Evolutionary conservation across 1,140 invertebrate genomes (phyloP).

Genomic region (Ceratina australensis): DNA sequence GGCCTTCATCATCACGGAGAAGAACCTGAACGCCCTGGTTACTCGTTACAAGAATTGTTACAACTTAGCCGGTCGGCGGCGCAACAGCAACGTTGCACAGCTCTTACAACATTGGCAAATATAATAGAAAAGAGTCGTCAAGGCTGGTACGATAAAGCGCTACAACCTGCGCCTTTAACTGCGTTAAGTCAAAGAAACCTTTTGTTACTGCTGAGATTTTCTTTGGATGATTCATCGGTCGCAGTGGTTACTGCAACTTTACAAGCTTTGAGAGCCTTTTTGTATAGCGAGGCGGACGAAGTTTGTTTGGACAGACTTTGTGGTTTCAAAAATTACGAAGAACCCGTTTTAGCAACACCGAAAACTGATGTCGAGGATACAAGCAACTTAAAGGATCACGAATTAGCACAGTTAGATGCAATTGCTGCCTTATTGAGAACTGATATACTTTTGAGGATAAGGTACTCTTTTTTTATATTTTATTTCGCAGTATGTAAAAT

Average conservation of each 20-base stretch:
- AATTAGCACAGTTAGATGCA: slow-evolving; percentile 88
- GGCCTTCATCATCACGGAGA: slow-evolving; percentile 95
- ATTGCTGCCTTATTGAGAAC: slow-evolving; percentile 87
- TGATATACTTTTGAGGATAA: slow-evolving; percentile 86
- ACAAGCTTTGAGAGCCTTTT: slow-evolving; percentile 85
- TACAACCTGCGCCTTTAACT: slow-evolving; percentile 79
- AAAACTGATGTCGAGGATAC: slow-evolving; percentile 84
- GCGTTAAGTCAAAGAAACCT: slow-evolving; percentile 83
- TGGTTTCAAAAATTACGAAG: slow-evolving; percentile 81
- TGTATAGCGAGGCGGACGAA: slow-evolving; percentile 89
- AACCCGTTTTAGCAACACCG: slow-evolving; percentile 79
- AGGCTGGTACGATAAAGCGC: slow-evolving; percentile 86
- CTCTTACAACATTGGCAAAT: slow-evolving; percentile 88
- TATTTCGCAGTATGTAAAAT: background rate
- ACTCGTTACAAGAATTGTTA: slow-evolving; percentile 92
- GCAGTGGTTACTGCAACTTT: slow-evolving; percentile 86
- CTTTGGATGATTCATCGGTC: slow-evolving; percentile 90
- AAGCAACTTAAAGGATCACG: slow-evolving; percentile 89
- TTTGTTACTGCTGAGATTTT: slow-evolving; percentile 90
- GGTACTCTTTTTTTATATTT: slow-evolving; percentile 74
- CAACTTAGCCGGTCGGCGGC: slow-evolving; percentile 85
- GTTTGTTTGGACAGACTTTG: slow-evolving; percentile 85
- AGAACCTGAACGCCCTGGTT: slow-evolving; percentile 93
- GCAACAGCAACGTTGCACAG: slow-evolving; percentile 89
- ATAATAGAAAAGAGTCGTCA: slow-evolving; percentile 87